Base-by-base conservation (phyloP, 2,113 vertebrate species). In the Pyrgilauda ruficollis region DNA sequence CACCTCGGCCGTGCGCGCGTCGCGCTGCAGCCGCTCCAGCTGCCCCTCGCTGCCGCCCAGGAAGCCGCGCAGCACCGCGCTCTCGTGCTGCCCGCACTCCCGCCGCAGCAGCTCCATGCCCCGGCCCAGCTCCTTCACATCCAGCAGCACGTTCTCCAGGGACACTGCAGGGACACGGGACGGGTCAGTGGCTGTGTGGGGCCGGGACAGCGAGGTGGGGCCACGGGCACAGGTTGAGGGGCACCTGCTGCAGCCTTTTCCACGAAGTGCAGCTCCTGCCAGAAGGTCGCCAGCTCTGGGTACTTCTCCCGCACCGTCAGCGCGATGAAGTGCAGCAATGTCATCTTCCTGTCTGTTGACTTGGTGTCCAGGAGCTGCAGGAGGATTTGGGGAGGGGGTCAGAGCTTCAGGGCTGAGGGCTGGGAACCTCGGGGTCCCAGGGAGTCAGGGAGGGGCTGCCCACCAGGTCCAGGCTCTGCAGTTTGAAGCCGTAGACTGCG, bases 281-380 rank as follows among this genome's bases (percentile, higher is more conserved):
- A 98, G 98, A 99, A 99, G 93, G 98, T 98, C 4, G 98, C 98
- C 95, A 99, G 97, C 81, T 99, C 99, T 0, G 98, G 97, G 96
- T 99, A 99, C 91, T 99, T 99, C 98, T 99, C 99, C 96, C 99
- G 99, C 92, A 99, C 98, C 2, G 98, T 99, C 82, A 99, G 97
- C 39, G 99, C 99, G 1, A 99, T 99, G 98, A 99, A 99, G 94
- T 99, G 99, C 89, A 99, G 98, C 95, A 99, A 86, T 0, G 99
- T 99, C 98, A 99, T 98, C 94, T 99, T 99, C 76, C 99, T 98
- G 98, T 99, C 99, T 0, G 99, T 99, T 8, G 99, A 99, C 69
- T 99, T 99, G n/a, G 99, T 99, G 98, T 99, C 99, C 97, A 99
- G 96, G 75, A 99, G 98, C 99, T 99, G 97, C 13, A 4, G 62